Conservation (phyloP, 2,797 vertebrate genomes). For the Tapirus indicus region DNA sequence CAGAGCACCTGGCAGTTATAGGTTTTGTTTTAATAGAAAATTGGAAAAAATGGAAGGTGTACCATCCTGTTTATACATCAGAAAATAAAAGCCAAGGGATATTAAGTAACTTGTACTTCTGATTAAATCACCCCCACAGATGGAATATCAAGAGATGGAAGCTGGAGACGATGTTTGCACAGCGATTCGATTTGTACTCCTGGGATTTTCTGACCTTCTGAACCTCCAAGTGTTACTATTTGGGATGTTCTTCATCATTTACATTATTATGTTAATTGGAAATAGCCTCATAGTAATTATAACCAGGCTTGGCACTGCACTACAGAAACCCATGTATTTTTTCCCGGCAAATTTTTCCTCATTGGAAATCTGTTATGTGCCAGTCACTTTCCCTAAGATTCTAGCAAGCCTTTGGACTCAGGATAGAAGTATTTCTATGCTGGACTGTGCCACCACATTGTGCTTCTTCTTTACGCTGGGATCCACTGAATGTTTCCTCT, state of each 20-base stretch:
- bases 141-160: background rate
- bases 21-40: background rate
- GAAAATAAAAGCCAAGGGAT: background rate
- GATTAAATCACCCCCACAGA: background rate
- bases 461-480: conserved; percentile 66
- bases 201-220: conserved; percentile 65
- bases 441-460: conserved; percentile 69
- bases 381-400: background rate
- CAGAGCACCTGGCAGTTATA: background rate
- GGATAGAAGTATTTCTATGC: background rate
- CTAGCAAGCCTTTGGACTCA: background rate
- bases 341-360: background rate
- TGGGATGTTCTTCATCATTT: background rate
- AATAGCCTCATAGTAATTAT: background rate
- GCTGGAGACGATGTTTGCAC: background rate
- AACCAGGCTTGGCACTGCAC: background rate
- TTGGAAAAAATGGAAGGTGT: background rate
- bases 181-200: conserved; percentile 2
- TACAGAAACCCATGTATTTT: background rate
- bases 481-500: conserved; percentile 72
- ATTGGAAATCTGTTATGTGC: background rate
- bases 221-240: background rate
- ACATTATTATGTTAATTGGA: background rate
- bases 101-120: background rate
- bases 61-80: background rate